Conservation (phyloP, 1,140 invertebrate genomes). For the Diprion similis region DNA sequence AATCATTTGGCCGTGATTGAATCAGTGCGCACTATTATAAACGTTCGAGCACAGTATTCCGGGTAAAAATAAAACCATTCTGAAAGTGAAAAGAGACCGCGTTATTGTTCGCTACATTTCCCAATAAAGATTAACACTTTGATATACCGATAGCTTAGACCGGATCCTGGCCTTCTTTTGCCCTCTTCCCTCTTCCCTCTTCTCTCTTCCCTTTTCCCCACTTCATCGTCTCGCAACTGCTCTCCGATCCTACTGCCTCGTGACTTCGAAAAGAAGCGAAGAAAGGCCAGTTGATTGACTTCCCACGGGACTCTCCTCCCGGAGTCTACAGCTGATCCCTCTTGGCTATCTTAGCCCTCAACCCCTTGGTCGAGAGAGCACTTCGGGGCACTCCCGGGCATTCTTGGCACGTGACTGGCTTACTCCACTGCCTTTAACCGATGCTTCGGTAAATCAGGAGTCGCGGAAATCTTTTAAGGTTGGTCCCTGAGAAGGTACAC, state of each 20-base stretch:
- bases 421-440: conserved; percentile 30
- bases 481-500: background rate
- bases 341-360: conserved; percentile 43
- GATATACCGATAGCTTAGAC: conserved; percentile 7
- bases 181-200: background rate
- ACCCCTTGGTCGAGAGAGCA: conserved; percentile 36
- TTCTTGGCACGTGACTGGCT: conserved; percentile 43
- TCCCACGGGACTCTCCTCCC: conserved; percentile 54
- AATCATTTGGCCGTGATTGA: no score
- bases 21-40: no score
- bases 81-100: background rate
- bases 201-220: conserved; percentile 33
- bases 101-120: background rate
- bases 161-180: background rate
- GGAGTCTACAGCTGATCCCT: conserved; percentile 60
- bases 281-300: conserved; percentile 62
- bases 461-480: conserved; percentile 5
- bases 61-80: no score
- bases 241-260: conserved; percentile 36
- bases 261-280: conserved; percentile 37
- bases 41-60: no score
- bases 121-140: conserved; percentile 8
- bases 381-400: conserved; percentile 33
- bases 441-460: conserved; percentile 2
- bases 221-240: conserved; percentile 35